Evolutionary conservation across 2,113 vertebrate genomes (phyloP), one percentile per base, ranked within the genome.

Genomic region (Okapia johnstoni): DNA sequence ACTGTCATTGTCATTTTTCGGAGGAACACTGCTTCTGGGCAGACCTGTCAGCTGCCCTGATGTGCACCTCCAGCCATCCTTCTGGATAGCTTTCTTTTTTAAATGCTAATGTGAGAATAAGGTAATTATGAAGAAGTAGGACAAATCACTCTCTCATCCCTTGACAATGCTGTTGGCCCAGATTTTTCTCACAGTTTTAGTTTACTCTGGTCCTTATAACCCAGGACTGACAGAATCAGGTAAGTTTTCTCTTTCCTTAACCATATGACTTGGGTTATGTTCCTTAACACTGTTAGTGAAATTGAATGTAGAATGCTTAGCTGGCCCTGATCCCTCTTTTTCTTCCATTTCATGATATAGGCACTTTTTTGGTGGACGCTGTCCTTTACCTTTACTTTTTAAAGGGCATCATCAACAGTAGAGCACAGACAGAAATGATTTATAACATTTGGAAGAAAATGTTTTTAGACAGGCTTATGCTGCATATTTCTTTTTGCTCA

Each of bases 51-150:
- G 19, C 19, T 55, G 17, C 48, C 63, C 15, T 95, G 77, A 43
- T 50, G 36, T 14, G 17, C 43, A 25, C 66, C 81, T 76, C 79
- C 23, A 46, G 70, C 61, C 26, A 21, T 36, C 55, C 73, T 88
- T 94, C n/a, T 79, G 23, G 33, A 40, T 30, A 55, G n/a, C n/a
- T 90, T 94, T 88, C 21, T 83, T 94, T 93, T 77, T 21, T 16
- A 95, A 97, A 90, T 61, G 58, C 36, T 93, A 40, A 86, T 91
- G 50, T 55, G 81, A 85, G 48, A 58, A 63, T 80, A 81, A 88
- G 60, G 81, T 63, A 92, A 96, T 85, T 48, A 93, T 40, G 40
- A 92, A 95, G 83, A 85, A 88, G 21, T 55, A 96, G 89, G 86
- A 58, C 92, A 94, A 88, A 86, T 7, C 66, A 80, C 70, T 93